phyloP scores from a whole-genome alignment of 2,113 vertebrate species.

The Clarias batrachus region DNA sequence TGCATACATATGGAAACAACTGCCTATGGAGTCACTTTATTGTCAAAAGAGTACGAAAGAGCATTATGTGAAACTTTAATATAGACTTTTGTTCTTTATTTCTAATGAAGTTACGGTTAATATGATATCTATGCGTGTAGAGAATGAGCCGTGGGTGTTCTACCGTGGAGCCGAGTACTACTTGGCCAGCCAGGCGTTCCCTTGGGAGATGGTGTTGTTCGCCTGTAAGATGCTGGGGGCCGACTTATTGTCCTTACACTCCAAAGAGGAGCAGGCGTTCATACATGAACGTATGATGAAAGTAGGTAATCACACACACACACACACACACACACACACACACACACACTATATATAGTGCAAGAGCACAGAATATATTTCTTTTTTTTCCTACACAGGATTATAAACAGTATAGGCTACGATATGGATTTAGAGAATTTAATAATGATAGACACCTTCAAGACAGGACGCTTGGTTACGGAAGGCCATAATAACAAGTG shows the following conservation, averaged over 20 bases:
- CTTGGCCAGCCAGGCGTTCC: slow-evolving; percentile 69
- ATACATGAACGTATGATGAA: slow-evolving; percentile 77
- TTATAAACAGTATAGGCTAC: background rate
- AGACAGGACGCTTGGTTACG: slow-evolving; percentile 1
- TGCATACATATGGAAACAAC: background rate
- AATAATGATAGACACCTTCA: background rate
- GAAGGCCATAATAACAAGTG: slow-evolving; percentile 50
- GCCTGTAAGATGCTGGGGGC: slow-evolving; percentile 83
- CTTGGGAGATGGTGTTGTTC: slow-evolving; percentile 79
- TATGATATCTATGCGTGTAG: slow-evolving; percentile 61
- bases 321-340: slow-evolving; percentile 30
- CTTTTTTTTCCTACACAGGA: background rate
- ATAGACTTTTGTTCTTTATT: background rate
- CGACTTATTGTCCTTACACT: slow-evolving; percentile 80
- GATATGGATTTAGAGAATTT: background rate
- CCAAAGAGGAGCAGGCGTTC: slow-evolving; percentile 82
- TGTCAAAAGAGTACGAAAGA: background rate
- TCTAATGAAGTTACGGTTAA: background rate
- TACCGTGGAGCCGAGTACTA: slow-evolving; percentile 72
- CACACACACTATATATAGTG: background rate
- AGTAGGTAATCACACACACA: slow-evolving; percentile 69
- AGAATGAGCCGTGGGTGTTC: slow-evolving; percentile 84
- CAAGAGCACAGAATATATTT: background rate
- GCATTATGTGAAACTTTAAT: background rate
- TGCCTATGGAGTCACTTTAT: background rate